phyloP scores from a whole-genome alignment of 2,113 vertebrate species.

The Platycercus adscitus region DNA sequence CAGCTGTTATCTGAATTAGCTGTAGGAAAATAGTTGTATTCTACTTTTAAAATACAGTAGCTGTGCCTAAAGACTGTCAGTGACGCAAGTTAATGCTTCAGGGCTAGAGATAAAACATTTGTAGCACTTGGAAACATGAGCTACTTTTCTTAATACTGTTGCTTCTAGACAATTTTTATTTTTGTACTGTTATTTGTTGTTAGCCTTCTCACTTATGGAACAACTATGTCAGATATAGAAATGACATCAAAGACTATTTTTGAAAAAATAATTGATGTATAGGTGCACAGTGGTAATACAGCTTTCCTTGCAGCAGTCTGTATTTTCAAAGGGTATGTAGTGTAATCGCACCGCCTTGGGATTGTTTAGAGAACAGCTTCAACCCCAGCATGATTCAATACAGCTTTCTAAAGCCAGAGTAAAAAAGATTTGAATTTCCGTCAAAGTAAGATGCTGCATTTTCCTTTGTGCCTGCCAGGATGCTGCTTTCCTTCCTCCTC shows the following conservation, averaged over 20 bases:
- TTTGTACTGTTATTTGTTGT: neutral
- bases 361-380: neutral
- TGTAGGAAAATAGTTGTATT: neutral
- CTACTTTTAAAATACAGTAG: neutral
- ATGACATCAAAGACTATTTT: neutral
- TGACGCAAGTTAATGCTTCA: neutral
- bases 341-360: fast-evolving
- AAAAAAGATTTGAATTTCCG: neutral
- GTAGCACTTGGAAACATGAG: neutral
- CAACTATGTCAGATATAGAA: neutral
- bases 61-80: neutral
- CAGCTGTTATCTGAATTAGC: neutral
- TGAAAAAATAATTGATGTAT: neutral
- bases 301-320: neutral
- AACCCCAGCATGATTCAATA: neutral
- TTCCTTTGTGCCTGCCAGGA: neutral
- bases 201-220: neutral
- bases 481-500: neutral
- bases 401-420: neutral
- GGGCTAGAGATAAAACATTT: neutral
- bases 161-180: neutral
- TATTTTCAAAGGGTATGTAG: neutral
- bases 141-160: neutral
- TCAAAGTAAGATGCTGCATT: neutral
- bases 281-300: neutral